A percentile compares a stretch with the other conserved stretches of the same genome.
These are phyloP conservation scores for Cheirogaleus medius DNA, from an alignment of 2,113 vertebrate species.

Conservation along the genomic window DNA sequence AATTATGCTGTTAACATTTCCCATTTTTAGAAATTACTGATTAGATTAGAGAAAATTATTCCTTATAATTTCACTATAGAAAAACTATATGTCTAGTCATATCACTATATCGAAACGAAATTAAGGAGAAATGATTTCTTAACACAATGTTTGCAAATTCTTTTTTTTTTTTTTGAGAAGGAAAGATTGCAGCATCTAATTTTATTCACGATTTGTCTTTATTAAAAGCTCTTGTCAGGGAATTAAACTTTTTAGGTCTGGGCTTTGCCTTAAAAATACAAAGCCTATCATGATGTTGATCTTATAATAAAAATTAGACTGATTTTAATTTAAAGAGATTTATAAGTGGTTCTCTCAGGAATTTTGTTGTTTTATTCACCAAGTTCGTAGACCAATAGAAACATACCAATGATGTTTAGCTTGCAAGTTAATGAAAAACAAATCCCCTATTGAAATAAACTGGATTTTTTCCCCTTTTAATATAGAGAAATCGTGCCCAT, in stretches of 20 bases:
- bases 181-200: slow-evolving; percentile 64
- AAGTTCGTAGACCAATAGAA: slow-evolving; percentile 57
- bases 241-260: slow-evolving; percentile 62
- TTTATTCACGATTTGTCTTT: slow-evolving; percentile 76
- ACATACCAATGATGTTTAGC: slow-evolving; percentile 51
- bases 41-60: slow-evolving; percentile 87
- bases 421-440: slow-evolving; percentile 75
- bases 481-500: slow-evolving; percentile 58
- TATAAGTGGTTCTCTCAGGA: slow-evolving; percentile 66
- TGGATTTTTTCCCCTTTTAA: slow-evolving; percentile 64
- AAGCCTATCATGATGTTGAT: slow-evolving; percentile 53
- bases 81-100: slow-evolving; percentile 79
- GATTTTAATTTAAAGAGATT: slow-evolving; percentile 79
- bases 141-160: slow-evolving; percentile 63
- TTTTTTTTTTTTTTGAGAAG: slow-evolving; percentile 37
- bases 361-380: slow-evolving; percentile 74
- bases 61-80: slow-evolving; percentile 80
- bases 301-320: slow-evolving; percentile 72
- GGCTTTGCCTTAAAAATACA: slow-evolving; percentile 57
- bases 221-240: slow-evolving; percentile 70
- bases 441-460: slow-evolving; percentile 68
- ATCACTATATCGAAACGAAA: slow-evolving; percentile 82
- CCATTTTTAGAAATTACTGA: slow-evolving; percentile 82
- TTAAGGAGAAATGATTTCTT: slow-evolving; percentile 69
- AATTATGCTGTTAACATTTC: slow-evolving; percentile 82